These are phyloP conservation scores for Philonicus albiceps DNA, from an alignment of 2,888 invertebrate species.

Conservation along the genomic window DNA sequence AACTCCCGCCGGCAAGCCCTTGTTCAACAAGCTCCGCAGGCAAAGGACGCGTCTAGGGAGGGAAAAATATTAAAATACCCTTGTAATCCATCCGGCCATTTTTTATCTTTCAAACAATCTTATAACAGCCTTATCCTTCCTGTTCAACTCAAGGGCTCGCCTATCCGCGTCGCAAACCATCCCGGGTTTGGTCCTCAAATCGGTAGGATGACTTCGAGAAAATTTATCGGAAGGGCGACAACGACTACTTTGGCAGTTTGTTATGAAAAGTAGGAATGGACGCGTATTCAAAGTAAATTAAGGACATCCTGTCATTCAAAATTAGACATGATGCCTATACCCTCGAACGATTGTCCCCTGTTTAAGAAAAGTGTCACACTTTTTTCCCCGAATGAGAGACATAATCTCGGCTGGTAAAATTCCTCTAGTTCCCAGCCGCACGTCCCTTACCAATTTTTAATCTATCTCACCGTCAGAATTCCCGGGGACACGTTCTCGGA, in stretches of 20 bases:
- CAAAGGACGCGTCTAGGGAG: neutral
- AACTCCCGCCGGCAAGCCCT: neutral
- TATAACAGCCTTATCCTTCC: conserved; percentile 3
- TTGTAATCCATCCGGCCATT: conserved; percentile 11
- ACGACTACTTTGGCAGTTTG: neutral
- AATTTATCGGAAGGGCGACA: neutral
- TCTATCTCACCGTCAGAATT: neutral
- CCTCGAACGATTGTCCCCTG: neutral
- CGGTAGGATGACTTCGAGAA: neutral
- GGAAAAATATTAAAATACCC: conserved; percentile 11
- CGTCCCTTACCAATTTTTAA: neutral
- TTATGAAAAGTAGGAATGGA: neutral
- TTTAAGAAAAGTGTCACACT: conserved; percentile 5
- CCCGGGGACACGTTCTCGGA: neutral
- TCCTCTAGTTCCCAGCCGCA: neutral
- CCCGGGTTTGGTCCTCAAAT: neutral
- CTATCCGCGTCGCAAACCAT: neutral
- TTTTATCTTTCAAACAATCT: conserved; percentile 20
- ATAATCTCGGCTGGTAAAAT: neutral
- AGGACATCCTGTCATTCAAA: conserved; percentile 6
- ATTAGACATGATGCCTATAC: neutral
- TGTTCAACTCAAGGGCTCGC: neutral
- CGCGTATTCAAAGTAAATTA: neutral
- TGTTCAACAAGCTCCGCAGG: neutral
- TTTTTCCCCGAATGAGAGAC: neutral